phyloP scores from a whole-genome alignment of 2,888 invertebrate genomes.

The Microctonus brassicae region DNA sequence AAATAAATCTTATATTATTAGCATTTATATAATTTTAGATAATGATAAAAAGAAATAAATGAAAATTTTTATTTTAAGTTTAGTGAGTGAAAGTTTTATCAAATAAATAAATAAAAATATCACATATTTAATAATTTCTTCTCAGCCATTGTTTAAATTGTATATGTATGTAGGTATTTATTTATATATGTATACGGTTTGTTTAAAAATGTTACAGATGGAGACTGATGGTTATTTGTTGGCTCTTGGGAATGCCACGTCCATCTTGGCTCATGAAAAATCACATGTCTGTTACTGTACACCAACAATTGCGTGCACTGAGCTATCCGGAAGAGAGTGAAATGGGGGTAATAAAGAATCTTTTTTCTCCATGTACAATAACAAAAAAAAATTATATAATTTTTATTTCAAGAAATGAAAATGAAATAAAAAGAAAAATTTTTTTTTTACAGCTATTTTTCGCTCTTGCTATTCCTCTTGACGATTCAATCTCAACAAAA shows the following conservation, averaged over 20 bases:
- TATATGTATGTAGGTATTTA: neutral
- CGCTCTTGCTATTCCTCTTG: constrained; percentile 79
- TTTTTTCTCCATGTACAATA: neutral
- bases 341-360: constrained; percentile 53
- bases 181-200: neutral
- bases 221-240: constrained; percentile 18
- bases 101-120: neutral
- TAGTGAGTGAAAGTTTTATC: neutral
- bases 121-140: neutral
- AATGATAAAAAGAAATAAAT: constrained; percentile 14
- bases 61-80: constrained; percentile 26
- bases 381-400: neutral
- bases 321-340: constrained; percentile 59
- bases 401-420: neutral
- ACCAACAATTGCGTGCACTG: constrained; percentile 52
- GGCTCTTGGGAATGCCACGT: neutral
- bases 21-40: neutral
- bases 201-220: constrained; percentile 24
- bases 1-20: neutral
- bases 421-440: neutral
- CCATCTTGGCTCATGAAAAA: constrained; percentile 31
- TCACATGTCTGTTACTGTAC: constrained; percentile 42
- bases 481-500: constrained; percentile 74
- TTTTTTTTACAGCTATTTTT: constrained; percentile 74
- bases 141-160: neutral